Conservation (phyloP, 53 echinoderm and acorn worm species). For the Temnopleurus reevesii region DNA sequence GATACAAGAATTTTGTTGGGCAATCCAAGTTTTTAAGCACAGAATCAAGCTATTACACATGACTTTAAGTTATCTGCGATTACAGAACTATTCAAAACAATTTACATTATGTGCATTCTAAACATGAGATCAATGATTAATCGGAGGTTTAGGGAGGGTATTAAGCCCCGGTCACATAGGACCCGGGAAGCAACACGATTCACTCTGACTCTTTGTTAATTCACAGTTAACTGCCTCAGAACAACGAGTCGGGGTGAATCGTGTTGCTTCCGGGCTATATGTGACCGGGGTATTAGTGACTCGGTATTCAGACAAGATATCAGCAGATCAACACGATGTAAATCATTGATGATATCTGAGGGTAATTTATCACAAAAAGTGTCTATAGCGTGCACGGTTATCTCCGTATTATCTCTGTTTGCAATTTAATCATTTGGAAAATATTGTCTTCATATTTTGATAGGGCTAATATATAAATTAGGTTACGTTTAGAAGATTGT, state of each 20-base stretch:
- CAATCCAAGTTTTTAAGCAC: too few species aligned
- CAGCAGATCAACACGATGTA: background rate
- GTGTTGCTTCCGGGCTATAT: too few species aligned
- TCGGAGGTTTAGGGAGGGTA: background rate
- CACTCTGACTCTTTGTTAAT: too few species aligned
- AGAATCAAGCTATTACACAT: too few species aligned
- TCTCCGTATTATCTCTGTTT: background rate
- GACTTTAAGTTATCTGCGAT: too few species aligned
- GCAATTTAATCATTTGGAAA: background rate
- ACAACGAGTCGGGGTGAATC: too few species aligned
- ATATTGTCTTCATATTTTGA: background rate
- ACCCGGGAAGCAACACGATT: too few species aligned
- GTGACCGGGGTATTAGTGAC: background rate
- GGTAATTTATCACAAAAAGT: constrained; percentile 13
- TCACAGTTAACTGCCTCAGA: too few species aligned
- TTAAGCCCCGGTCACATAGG: background rate
- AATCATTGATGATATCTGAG: constrained; percentile 27
- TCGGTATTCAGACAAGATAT: background rate
- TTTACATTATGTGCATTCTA: background rate
- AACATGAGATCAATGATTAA: constrained; percentile 43
- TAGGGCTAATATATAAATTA: too few species aligned
- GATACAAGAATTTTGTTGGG: too few species aligned
- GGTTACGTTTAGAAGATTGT: too few species aligned
- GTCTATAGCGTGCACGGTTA: background rate
- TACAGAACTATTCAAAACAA: too few species aligned